Base-by-base conservation (phyloP, 1,140 invertebrate genomes). In the Diorhabda elongata region DNA sequence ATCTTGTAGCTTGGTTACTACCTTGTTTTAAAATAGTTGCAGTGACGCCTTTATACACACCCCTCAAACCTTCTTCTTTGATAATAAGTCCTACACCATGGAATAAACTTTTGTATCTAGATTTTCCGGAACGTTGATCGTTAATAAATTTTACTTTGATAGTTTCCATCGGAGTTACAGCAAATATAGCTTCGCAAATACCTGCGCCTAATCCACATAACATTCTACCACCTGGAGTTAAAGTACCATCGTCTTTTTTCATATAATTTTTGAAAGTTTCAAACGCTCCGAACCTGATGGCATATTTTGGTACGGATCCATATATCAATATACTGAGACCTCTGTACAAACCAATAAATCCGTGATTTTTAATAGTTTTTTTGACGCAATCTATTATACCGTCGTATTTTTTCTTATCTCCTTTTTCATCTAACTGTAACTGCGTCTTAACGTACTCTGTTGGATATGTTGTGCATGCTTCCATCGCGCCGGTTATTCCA, bases 391-490 rank as follows among this genome's bases (percentile, higher is more conserved):
- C 96, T 3, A 84, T 80, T 77, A 98, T 98, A 47, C 98, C 98
- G 6, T 88, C 85, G 80, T 97, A 98, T 76, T 91, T 83, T 79
- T 90, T 89, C 69, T 84, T 84, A 8, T 81, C 85, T 85, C 84
- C 88, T 87, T 90, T 96, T 81, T 98, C 96, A 82, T 99, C 98
- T 70, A 99, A 84, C 83, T 99, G 98, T 59, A 99, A 85, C 78
- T 99, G 97, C 64, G 98, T 99, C 86, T 99, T 99, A 2, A 99
- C 97, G 83, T 98, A 99, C 85, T 99, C 98, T 3, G 98, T 99
- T 42, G 98, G 98, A 84, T 96, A 99, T 73, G 98, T 99, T 69
- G 99, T 99, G 83, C 96, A 98, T 81, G 99, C 99, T 86, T 99
- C 98, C 79, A 99, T 97, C 67, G 95, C 98, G 66, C 98, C 87